Evolutionary conservation across 2,113 vertebrate genomes (phyloP), one percentile per base, ranked within the genome.

Genomic region (Campylorhamphus procurvoides): DNA sequence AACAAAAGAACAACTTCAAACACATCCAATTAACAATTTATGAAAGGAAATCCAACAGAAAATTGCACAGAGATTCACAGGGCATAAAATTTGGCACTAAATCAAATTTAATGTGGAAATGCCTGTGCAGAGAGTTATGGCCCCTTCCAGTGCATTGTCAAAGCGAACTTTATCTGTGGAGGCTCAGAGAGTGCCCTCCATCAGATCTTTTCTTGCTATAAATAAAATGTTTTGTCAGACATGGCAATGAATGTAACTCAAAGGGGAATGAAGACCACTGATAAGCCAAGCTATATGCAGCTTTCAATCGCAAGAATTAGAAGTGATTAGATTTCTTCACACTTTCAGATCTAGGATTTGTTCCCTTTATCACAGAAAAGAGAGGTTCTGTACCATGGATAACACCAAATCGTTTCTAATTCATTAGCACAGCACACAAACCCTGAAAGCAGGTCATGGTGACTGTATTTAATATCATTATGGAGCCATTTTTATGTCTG

Each of bases 1-100:
- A 81, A 88, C 90, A 87, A 90, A 93, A 93, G 92, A 94, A 73
- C 39, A 71, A 92, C 80, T 92, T 96, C 96, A 96, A 90, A 95
- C 80, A 53, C 49, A 89, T 87, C 68, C 83, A 92, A 94, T 94
- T 96, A 96, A 94, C 83, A 89, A 95, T 94, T 93, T 90, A 84
- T 96, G 86, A 92, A 87, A 94, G 73, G 90, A 95, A 96, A 90
- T 71, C 76, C 15, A 27, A 84, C 63, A 74, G 60, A 93, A 97
- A 88, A 94, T 96, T 90, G 63, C 64, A 49, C 19, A 52, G 93
- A 91, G 74, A 75, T 91, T 97, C 81, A 78, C 56, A 84, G 86
- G 80, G 69, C 64, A 87, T 86, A 90, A 95, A 82, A 93, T 68
- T 37, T 72, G 62, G 10, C 73, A 75, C 79, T 77, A 88, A 84